These are phyloP conservation scores for Drosophila biarmipes DNA, from an alignment of 1,140 invertebrate species.

Conservation along the genomic window DNA sequence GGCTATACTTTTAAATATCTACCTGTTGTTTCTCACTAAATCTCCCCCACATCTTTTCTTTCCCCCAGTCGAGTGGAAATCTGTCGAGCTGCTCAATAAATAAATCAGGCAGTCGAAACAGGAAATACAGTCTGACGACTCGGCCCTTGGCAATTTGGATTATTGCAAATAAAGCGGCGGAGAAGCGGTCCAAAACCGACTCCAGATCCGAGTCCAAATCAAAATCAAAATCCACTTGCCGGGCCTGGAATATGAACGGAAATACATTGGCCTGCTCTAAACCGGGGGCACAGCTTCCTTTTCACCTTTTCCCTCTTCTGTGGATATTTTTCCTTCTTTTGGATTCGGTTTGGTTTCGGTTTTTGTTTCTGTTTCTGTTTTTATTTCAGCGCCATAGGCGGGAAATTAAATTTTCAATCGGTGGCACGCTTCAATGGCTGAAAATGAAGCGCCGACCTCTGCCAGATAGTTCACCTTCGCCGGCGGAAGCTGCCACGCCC, in stretches of 20 bases:
- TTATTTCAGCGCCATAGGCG: slow-evolving; percentile 55
- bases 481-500: slow-evolving; percentile 27
- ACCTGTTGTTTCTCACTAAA: no score
- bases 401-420: slow-evolving; percentile 83
- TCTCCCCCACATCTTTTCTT: background rate
- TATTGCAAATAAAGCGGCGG: slow-evolving; percentile 63
- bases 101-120: slow-evolving; percentile 68
- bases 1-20: background rate
- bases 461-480: slow-evolving; percentile 23
- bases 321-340: slow-evolving; percentile 6
- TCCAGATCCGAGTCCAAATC: slow-evolving; percentile 45
- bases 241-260: slow-evolving; percentile 45
- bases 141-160: slow-evolving; percentile 65
- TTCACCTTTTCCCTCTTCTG: slow-evolving; percentile 1
- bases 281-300: slow-evolving; percentile 22
- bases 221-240: slow-evolving; percentile 56
- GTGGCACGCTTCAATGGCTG: slow-evolving; percentile 66
- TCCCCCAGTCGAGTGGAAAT: slow-evolving; percentile 46
- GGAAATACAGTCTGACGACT: slow-evolving; percentile 69
- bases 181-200: slow-evolving; percentile 28
- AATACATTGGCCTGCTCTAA: slow-evolving; percentile 63
- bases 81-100: slow-evolving; percentile 60
- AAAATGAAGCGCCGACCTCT: slow-evolving; percentile 47
- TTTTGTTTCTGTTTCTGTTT: no score
- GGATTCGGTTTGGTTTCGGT: background rate